phyloP scores from a whole-genome alignment of 2,797 vertebrate species.

The Urophycis tenuis region DNA sequence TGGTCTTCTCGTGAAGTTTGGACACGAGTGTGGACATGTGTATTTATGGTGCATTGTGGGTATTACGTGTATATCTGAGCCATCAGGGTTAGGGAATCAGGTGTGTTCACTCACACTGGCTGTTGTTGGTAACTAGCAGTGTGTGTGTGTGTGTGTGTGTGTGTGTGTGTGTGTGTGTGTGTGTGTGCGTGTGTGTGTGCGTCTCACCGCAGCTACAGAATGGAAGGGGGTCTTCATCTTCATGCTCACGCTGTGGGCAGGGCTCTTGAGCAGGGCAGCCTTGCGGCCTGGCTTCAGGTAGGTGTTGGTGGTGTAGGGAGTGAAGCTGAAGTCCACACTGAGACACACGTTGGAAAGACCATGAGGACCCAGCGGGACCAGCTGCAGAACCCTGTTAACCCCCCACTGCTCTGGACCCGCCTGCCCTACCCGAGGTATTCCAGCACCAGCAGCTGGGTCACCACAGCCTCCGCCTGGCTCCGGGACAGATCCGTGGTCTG shows the following conservation, averaged over 20 bases:
- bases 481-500: slow-evolving; percentile 73
- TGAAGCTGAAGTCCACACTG: slow-evolving; percentile 96
- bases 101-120: background rate
- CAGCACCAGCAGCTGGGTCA: slow-evolving; percentile 78
- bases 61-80: background rate
- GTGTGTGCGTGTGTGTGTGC: background rate
- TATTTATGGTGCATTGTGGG: too few relatives aligned
- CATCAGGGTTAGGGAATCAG: too few relatives aligned
- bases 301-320: slow-evolving; percentile 90
- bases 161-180: background rate
- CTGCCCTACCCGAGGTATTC: slow-evolving; percentile 81
- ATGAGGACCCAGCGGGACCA: too few relatives aligned
- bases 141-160: background rate
- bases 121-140: background rate
- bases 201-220: background rate
- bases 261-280: slow-evolving; percentile 75
- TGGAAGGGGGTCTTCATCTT: slow-evolving; percentile 52
- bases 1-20: too few relatives aligned
- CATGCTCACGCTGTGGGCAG: slow-evolving; percentile 70
- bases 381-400: too few relatives aligned
- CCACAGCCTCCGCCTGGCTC: slow-evolving; percentile 76
- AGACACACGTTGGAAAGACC: background rate
- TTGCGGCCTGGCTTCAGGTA: slow-evolving; percentile 86
- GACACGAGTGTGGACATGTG: too few relatives aligned
- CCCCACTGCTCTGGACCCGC: too few relatives aligned